A percentile compares a stretch with the other conserved stretches of the same genome.
Evolutionary conservation across 1,140 invertebrate species (phyloP).

Genomic region (Euura saliciscinereae): DNA sequence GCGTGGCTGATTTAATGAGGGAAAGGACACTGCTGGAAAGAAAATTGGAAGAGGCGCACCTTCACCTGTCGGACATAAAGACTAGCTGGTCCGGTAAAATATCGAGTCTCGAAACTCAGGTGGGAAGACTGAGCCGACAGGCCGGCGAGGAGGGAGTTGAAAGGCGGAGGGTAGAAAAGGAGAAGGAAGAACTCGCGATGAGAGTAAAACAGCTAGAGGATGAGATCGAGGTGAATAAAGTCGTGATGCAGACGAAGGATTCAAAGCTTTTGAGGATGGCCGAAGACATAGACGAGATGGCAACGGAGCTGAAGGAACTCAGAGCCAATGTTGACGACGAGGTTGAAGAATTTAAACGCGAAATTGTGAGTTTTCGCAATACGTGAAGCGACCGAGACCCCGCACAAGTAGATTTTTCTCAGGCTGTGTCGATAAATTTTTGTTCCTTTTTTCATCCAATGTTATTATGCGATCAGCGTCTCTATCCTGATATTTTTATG

Average conservation of each 20-base stretch:
- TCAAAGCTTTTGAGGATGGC: conserved; percentile 70
- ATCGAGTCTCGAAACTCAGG: conserved; percentile 82
- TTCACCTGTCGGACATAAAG: conserved; percentile 87
- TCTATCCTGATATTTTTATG: no score
- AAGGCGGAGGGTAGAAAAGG: conserved; percentile 73
- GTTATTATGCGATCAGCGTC: no score
- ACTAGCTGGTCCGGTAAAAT: conserved; percentile 90
- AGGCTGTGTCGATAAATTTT: not conserved
- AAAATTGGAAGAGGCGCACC: conserved; percentile 80
- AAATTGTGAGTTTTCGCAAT: conserved; percentile 71
- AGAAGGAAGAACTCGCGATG: conserved; percentile 70
- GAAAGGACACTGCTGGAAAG: conserved; percentile 75
- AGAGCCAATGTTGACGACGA: conserved; percentile 67
- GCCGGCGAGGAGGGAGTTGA: conserved; percentile 82
- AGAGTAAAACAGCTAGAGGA: conserved; percentile 69
- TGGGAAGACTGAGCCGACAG: conserved; percentile 76
- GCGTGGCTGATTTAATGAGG: conserved; percentile 54
- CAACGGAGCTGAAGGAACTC: conserved; percentile 66
- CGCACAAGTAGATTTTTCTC: not conserved
- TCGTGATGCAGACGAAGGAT: conserved; percentile 73
- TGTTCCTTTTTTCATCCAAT: not conserved
- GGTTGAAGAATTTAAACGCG: conserved; percentile 65
- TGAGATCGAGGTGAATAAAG: conserved; percentile 72
- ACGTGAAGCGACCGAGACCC: conserved; percentile 7
- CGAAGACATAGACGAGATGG: conserved; percentile 69